A percentile compares a stretch with the other conserved stretches of the same genome.
These are phyloP conservation scores for Maconellicoccus hirsutus DNA, from an alignment of 1,140 invertebrate species.

Conservation along the genomic window DNA sequence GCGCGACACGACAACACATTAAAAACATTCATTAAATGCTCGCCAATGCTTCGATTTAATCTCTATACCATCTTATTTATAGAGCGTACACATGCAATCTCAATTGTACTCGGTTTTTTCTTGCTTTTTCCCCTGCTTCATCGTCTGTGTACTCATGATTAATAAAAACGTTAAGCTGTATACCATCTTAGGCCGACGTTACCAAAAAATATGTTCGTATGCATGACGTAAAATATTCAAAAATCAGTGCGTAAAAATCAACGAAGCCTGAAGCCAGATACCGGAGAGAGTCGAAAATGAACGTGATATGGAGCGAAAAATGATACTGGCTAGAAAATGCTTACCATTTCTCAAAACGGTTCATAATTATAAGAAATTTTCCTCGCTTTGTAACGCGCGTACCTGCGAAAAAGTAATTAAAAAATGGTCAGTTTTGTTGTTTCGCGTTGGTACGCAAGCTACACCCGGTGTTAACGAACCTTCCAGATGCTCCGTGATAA, in stretches of 20 bases:
- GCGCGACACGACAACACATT: conserved; percentile 6
- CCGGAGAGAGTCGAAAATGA: conserved; percentile 15
- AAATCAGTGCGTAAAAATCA: conserved; percentile 21
- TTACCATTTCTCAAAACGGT: not conserved
- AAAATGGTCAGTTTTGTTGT: not conserved
- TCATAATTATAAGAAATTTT: not conserved
- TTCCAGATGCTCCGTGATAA: not conserved
- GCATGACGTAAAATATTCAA: not conserved
- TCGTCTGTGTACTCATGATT: not conserved
- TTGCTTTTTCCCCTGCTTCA: not conserved
- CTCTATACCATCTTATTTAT: conserved; percentile 9
- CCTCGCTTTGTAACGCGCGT: not conserved
- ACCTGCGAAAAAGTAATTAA: not conserved
- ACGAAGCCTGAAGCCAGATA: conserved; percentile 1
- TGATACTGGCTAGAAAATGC: not conserved
- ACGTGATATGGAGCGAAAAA: conserved; percentile 19
- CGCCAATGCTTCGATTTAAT: conserved; percentile 3
- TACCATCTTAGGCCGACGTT: no score
- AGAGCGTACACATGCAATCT: conserved; percentile 3
- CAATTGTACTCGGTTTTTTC: not conserved
- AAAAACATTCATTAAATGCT: conserved; percentile 6
- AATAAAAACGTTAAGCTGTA: not conserved
- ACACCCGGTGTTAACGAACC: not conserved
- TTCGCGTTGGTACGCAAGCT: not conserved
- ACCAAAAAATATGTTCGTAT: not conserved